Evolutionary conservation across 2,113 vertebrate genomes (phyloP), one percentile per base, ranked within the genome.

Genomic region (Hucho hucho): DNA sequence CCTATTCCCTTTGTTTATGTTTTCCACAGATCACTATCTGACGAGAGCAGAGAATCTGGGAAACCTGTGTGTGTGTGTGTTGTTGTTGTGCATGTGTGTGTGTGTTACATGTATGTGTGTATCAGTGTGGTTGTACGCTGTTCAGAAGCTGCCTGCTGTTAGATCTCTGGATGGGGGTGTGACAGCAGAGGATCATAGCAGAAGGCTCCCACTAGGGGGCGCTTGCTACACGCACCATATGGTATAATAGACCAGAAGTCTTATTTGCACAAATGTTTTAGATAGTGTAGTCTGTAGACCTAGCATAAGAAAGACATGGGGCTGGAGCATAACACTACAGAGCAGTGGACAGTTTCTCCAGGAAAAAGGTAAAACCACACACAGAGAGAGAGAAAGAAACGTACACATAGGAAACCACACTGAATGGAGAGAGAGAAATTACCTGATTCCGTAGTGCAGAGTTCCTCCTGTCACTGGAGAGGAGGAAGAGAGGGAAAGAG

Each of bases 361-460:
- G 47, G 47, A 16, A 12, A 49, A 49, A 49, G 47, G 47, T 49
- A 3, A 16, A 49, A 16, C 47, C 59, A 59, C 58, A 78, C 26
- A 14, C 66, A 25, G 43, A 46, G 12, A 74, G 6, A 78, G 24
- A 81, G 69, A 49, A 14, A 75, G 68, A 75, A 4, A 76, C 68
- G 59, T 70, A 69, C 28, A 53, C n/a, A 25, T 18, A 67, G 13
- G 69, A 22, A 56, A 61, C 18, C 68, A 56, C 28, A 29, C 49
- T 37, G 12, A 46, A 13, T 1, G 12, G 49, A 46, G 67, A 80
- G 67, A 70, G 77, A 88, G 85, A 73, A 53, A 82, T 96, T 96
- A 99, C 97, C 97, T 99, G 97, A 82, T 98, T 99, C 85, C 96
- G 92, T 46, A 97, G 71, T 0, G 95, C 92, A 12, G 97, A 98